Base-by-base conservation (phyloP, 1,140 invertebrate genomes). In the Gonatopus flavifemur region DNA sequence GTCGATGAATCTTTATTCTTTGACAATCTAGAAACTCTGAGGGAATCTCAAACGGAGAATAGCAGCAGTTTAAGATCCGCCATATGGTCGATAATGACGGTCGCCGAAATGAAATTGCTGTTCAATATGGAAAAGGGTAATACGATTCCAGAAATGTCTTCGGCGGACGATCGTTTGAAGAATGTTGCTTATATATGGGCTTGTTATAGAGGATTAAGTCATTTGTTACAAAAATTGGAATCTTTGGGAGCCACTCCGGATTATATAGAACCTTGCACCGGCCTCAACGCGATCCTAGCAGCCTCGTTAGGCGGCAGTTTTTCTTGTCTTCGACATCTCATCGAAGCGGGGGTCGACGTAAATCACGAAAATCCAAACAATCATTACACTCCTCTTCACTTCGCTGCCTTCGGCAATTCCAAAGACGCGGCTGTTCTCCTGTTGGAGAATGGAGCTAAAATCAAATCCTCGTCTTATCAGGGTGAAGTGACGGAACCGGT, bases 331-430 rank as follows among this genome's bases (percentile, higher is more conserved):
- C 52, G 69, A 30, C 67, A 76, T 12, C 54, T 81, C 15, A 65
- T 81, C 0, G 49, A 65, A 0, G 66, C 50, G n/a, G 65, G 67
- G 0, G 63, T 57, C 8, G 61, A 79, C n/a, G 52, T 64, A 0
- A 75, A 79, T 24, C 69, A 67, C 40, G 52, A 39, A 0, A 75
- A 67, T 31, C 67, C 70, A 24, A 75, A 76, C 3, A 80, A 75
- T 57, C 79, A 78, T 55, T 84, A 80, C 40, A 81, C 81, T 1
- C 78, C 82, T 3, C 64, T 85, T n/a, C 83, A 84, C 44, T 82
- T 82, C 52, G 81, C 82, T 9, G 81, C 82, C 0, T 74, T 82
- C 38, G 78, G 79, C 2, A 82, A 83, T 57, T 79, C 77, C 0
- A 61, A 64, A 6, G 75, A 81, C 47, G 77, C 79, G 8, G 77